Evolutionary conservation across 35 echinoderm and acorn worm species (phyloP), one percentile per base, ranked within the genome.

Genomic region (Nesometra sesokonis): DNA sequence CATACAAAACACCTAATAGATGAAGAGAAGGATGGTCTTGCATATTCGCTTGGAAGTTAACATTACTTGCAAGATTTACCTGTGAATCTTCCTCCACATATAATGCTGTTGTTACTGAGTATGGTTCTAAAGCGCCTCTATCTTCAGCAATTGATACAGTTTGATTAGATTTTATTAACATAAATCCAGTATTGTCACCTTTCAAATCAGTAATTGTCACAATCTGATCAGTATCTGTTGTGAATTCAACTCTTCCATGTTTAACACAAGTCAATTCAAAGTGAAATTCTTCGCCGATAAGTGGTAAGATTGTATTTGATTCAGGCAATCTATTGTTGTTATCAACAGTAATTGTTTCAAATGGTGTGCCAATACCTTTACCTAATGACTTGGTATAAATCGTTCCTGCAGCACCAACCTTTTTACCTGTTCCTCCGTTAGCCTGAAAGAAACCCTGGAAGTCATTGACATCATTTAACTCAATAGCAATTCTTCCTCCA

Each of bases 401-500:
- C 80, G 94, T 93, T 34, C 94, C 94, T 86, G 93, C 93, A 35
- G 90, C 94, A 36, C 90, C 94, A 77, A 78, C 47, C 13, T 30
- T 33, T 5, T 84, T 21, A 29, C 94, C 94, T 29, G 13, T 36
- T 39, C 90, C 94, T 36, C 94, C 94, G 47, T 67, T 67, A n/a
- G 94, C 82, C 31, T 78, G 78, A 21, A 90, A 38, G 29, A 47
- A 19, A 36, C 94, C 94, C 85, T 87, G 78, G 91, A 97, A 97
- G 5, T 88, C 87, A 30, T 31, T 47, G 27, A 67, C 84, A 19
- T 93, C 76, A 38, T 32, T 35, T 27, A 77, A 34, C n/a, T 89
- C 30, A 30, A 97, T 77, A 13, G 90, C 84, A 19, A 97, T 90
- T 11, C 90, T 38, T 21, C 94, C 94, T 35, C 94, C 94, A 82